Evolutionary conservation across 2,797 vertebrate genomes (phyloP).

Genomic region (Malurus leucopterus): DNA sequence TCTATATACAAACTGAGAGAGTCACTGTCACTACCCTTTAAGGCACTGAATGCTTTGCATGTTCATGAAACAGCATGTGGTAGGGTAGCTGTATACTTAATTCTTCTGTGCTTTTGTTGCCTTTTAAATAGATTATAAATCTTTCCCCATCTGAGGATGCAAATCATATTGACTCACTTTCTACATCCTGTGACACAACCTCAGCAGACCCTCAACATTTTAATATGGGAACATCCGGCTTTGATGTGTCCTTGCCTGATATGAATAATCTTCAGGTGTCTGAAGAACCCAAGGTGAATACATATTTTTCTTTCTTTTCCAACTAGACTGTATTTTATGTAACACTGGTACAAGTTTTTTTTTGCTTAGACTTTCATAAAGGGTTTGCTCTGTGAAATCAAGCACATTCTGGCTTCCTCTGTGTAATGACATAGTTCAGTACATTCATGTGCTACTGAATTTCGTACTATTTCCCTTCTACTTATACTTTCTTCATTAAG

Average conservation of each 20-base stretch:
- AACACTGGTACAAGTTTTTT: neutral
- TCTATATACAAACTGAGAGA: neutral
- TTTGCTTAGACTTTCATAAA: neutral
- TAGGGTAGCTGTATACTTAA: neutral
- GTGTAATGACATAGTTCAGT: neutral
- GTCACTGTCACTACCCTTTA: neutral
- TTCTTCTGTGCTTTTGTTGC: neutral
- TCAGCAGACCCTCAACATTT: constrained; percentile 82
- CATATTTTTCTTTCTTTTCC: constrained; percentile 69
- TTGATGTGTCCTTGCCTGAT: constrained; percentile 82
- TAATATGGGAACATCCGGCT: constrained; percentile 80
- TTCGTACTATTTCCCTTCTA: neutral
- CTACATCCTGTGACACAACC: constrained; percentile 83
- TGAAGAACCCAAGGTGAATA: constrained; percentile 81
- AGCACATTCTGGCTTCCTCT: neutral
- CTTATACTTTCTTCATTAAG: neutral
- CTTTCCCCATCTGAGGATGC: constrained; percentile 94
- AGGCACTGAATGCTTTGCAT: neutral
- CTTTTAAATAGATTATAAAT: constrained; percentile 85
- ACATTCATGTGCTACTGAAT: neutral
- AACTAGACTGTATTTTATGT: neutral
- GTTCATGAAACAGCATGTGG: neutral
- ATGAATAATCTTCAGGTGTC: constrained; percentile 79
- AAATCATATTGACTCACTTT: constrained; percentile 87
- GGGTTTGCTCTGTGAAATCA: neutral